Percentiles rank a stretch among this genome's conserved stretches.
These are phyloP conservation scores for Daubentonia madagascariensis DNA, from an alignment of 2,113 vertebrate genomes.

Conservation along the genomic window DNA sequence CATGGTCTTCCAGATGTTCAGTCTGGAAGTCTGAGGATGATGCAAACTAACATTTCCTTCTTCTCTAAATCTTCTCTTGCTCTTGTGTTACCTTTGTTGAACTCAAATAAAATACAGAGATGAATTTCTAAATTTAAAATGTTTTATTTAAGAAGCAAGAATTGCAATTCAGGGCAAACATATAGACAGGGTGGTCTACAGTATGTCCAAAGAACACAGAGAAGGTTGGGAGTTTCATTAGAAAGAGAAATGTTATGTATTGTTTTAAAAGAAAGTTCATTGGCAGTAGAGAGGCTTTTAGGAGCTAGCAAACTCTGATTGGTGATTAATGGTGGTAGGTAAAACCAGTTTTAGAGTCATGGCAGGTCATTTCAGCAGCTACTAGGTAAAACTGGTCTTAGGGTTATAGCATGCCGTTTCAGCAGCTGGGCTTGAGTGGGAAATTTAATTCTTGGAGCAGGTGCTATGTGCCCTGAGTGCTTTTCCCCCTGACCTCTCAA, in stretches of 20 bases:
- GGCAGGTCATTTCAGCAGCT: not conserved
- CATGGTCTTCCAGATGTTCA: not conserved
- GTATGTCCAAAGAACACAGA: not conserved
- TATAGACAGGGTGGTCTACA: not conserved
- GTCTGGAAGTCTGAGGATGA: not conserved
- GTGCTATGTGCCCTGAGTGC: not conserved
- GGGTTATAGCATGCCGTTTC: not conserved
- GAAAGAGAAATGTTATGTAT: not conserved
- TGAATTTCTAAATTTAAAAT: not conserved
- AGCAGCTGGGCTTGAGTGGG: not conserved
- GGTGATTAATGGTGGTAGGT: not conserved
- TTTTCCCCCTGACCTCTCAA: not conserved
- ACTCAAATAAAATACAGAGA: not conserved
- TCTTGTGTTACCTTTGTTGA: not conserved
- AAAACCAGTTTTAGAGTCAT: not conserved
- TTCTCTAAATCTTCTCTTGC: not conserved
- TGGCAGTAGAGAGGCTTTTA: not conserved
- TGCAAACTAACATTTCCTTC: not conserved
- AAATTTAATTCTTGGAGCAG: not conserved
- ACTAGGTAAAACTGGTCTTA: not conserved
- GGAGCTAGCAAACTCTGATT: not conserved
- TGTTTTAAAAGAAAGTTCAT: not conserved
- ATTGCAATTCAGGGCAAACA: not conserved
- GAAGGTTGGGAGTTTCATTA: not conserved
- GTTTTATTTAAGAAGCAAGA: not conserved